Percentiles rank a stretch among this genome's conserved stretches.
Evolutionary conservation across 2,888 invertebrate genomes (phyloP).

Genomic region (Oxyteleia sp.): DNA sequence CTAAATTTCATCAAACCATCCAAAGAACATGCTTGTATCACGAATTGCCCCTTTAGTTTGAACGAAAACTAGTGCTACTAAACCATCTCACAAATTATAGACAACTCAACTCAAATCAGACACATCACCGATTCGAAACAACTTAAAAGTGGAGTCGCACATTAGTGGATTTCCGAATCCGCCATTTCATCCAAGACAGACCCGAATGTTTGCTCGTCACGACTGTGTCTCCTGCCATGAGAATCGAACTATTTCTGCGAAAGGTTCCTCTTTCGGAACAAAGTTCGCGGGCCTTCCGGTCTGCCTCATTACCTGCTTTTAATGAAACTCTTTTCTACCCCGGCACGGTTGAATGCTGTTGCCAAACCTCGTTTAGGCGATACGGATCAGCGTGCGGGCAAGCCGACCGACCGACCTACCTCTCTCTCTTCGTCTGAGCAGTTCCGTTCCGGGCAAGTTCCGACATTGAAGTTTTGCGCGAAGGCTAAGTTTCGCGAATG

Average conservation of each 20-base stretch:
- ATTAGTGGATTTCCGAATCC: not conserved
- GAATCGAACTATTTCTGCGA: slow-evolving; percentile 79
- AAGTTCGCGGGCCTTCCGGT: slow-evolving; percentile 77
- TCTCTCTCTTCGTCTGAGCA: slow-evolving; percentile 75
- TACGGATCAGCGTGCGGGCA: slow-evolving; percentile 85
- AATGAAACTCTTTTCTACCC: slow-evolving; percentile 86
- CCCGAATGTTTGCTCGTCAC: slow-evolving; percentile 44
- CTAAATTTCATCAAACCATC: too few species aligned
- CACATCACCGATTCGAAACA: too few species aligned
- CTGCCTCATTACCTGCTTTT: slow-evolving; percentile 83
- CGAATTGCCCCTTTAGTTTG: too few species aligned
- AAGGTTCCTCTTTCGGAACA: slow-evolving; percentile 55
- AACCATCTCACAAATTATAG: too few species aligned
- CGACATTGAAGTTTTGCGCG: slow-evolving; percentile 82
- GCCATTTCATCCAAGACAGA: not conserved
- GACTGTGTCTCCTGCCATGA: slow-evolving; percentile 53
- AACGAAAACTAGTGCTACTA: too few species aligned
- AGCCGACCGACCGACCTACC: slow-evolving; percentile 71
- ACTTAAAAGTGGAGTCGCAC: not conserved
- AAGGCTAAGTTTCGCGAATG: slow-evolving; percentile 78
- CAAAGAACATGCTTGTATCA: too few species aligned
- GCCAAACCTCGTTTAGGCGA: slow-evolving; percentile 86
- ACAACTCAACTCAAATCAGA: too few species aligned
- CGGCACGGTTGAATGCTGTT: slow-evolving; percentile 83
- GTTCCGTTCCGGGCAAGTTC: slow-evolving; percentile 81